phyloP scores from a whole-genome alignment of 1,140 invertebrate species.

The Leptinotarsa texana region DNA sequence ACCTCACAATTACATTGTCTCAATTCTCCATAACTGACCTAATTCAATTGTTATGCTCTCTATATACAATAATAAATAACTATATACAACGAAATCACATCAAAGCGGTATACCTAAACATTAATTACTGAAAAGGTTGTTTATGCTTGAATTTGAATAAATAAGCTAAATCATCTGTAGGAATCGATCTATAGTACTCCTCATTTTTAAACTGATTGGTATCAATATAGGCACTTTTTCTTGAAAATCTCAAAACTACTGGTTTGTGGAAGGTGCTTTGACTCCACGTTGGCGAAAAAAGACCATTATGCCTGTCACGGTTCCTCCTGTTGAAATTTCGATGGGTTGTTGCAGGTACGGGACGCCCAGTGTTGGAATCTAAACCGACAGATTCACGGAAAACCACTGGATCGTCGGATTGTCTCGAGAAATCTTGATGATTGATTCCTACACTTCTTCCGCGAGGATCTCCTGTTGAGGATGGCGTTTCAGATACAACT shows the following conservation, averaged over 20 bases:
- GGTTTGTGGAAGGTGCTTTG: conserved; percentile 34
- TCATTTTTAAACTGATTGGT: conserved; percentile 32
- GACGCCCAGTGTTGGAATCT: background rate
- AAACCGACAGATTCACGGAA: conserved; percentile 7
- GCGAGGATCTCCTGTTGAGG: conserved; percentile 20
- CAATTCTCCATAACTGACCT: background rate
- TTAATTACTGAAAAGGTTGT: conserved; percentile 36
- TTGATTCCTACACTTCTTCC: conserved; percentile 9
- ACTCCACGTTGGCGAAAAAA: conserved; percentile 34
- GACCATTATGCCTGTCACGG: conserved; percentile 29
- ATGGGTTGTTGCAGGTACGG: conserved; percentile 11
- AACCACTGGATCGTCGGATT: conserved; percentile 18
- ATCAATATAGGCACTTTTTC: conserved; percentile 36
- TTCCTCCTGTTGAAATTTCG: conserved; percentile 28
- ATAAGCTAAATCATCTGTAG: conserved; percentile 37
- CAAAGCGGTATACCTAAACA: conserved; percentile 22
- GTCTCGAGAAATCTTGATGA: background rate
- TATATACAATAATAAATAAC: conserved; percentile 20
- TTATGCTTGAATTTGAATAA: conserved; percentile 40
- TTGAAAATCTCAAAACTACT: conserved; percentile 42
- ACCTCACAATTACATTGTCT: too few species aligned
- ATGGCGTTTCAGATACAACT: background rate
- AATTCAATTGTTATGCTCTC: conserved; percentile 7
- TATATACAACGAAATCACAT: conserved; percentile 19
- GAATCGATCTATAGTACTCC: conserved; percentile 42